phyloP scores from a whole-genome alignment of 2,797 vertebrate genomes.

The Podarcis lilfordi region DNA sequence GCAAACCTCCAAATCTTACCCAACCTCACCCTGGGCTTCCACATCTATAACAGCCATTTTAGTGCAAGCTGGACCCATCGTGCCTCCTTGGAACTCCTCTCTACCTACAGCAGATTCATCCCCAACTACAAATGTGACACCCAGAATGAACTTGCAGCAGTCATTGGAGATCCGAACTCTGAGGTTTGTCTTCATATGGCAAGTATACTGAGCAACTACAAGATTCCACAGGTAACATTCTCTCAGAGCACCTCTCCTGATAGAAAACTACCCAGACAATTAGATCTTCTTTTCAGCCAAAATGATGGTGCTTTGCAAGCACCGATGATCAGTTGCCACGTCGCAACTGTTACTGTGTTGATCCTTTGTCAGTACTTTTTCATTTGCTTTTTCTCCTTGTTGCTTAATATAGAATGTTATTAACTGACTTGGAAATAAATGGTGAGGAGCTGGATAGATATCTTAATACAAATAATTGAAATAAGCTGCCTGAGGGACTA shows the following conservation, averaged over 20 bases:
- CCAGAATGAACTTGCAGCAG: background rate
- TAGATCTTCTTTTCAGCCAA: too few relatives aligned
- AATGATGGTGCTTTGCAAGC: too few relatives aligned
- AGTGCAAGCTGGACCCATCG: background rate
- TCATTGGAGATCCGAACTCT: background rate
- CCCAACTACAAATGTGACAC: slow-evolving; percentile 1
- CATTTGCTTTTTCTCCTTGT: too few relatives aligned
- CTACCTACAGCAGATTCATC: background rate
- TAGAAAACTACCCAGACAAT: too few relatives aligned
- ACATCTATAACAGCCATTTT: background rate
- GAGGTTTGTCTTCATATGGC: background rate
- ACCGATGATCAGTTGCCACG: too few relatives aligned
- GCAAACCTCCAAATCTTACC: background rate
- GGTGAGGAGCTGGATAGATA: too few relatives aligned
- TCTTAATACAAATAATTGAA: too few relatives aligned
- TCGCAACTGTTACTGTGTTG: too few relatives aligned
- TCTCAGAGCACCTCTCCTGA: background rate
- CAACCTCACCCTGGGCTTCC: background rate
- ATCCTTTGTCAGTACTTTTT: too few relatives aligned
- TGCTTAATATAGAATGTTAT: too few relatives aligned
- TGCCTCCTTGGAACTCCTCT: background rate
- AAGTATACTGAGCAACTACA: background rate
- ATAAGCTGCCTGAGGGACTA: too few relatives aligned
- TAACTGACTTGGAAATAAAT: too few relatives aligned
- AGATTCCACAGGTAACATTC: background rate